Conservation (phyloP, 2,113 vertebrate species). For the Raja brachyura region DNA sequence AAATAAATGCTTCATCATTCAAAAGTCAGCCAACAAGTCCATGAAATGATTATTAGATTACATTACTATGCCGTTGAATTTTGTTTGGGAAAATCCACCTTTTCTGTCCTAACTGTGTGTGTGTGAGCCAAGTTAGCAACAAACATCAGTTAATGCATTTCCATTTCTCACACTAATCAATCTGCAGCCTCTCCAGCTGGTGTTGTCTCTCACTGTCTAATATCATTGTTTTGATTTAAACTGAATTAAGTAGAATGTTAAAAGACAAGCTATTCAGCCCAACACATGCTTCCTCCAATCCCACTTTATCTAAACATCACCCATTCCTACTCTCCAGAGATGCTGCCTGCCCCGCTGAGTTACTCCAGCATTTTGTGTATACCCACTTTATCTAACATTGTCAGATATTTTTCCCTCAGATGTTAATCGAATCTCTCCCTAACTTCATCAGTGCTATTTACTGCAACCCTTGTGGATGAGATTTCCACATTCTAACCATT, state of each 20-base stretch:
- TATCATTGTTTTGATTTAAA: neutral
- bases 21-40: neutral
- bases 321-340: too few relatives aligned
- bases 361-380: too few relatives aligned
- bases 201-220: neutral
- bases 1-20: neutral
- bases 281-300: neutral
- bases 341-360: too few relatives aligned
- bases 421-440: neutral
- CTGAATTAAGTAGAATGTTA: neutral
- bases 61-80: neutral
- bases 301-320: too few relatives aligned
- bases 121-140: too few relatives aligned
- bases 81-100: neutral
- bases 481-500: neutral
- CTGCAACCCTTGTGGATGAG: neutral
- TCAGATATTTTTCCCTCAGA: neutral
- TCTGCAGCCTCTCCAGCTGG: neutral
- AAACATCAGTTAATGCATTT: too few relatives aligned
- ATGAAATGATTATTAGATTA: neutral
- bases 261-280: neutral
- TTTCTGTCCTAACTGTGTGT: neutral
- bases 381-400: neutral
- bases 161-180: neutral
- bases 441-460: neutral